phyloP scores from a whole-genome alignment of 2,888 invertebrate genomes.

The Drosophila acutilabella region DNA sequence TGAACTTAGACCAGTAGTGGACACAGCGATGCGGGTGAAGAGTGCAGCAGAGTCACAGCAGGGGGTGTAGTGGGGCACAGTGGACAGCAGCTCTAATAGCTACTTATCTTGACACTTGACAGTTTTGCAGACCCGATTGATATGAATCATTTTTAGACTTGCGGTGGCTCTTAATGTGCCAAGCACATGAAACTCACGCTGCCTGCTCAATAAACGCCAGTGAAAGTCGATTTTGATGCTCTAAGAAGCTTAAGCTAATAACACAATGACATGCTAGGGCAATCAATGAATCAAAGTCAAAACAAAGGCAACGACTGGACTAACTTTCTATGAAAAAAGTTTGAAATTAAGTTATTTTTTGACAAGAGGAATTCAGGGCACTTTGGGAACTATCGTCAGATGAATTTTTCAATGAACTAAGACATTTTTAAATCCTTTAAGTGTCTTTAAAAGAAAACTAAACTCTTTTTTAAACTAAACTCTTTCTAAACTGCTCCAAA shows the following conservation, averaged over 20 bases:
- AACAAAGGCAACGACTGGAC: no score
- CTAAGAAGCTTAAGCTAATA: not conserved
- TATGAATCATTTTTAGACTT: constrained; percentile 45
- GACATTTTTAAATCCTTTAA: no score
- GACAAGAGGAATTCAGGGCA: no score
- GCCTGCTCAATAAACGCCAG: constrained; percentile 8
- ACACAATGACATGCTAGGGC: not conserved
- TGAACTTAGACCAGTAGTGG: constrained; percentile 50
- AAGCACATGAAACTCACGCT: constrained; percentile 27
- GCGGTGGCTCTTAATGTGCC: constrained; percentile 47
- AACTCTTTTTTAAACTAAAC: not conserved
- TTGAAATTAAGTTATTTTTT: no score
- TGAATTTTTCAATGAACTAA: no score
- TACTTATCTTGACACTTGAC: constrained; percentile 48
- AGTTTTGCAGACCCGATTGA: constrained; percentile 53
- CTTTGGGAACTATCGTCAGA: no score
- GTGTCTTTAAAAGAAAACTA: no score
- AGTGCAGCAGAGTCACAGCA: not conserved
- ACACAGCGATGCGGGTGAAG: constrained; percentile 21
- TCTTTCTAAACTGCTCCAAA: not conserved
- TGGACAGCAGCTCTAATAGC: constrained; percentile 44
- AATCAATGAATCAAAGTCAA: not conserved
- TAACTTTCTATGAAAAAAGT: no score
- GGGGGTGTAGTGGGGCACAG: not conserved
- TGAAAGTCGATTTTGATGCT: constrained; percentile 36